Base-by-base conservation (phyloP, 2,888 invertebrate genomes). In the Aradus depressus region DNA sequence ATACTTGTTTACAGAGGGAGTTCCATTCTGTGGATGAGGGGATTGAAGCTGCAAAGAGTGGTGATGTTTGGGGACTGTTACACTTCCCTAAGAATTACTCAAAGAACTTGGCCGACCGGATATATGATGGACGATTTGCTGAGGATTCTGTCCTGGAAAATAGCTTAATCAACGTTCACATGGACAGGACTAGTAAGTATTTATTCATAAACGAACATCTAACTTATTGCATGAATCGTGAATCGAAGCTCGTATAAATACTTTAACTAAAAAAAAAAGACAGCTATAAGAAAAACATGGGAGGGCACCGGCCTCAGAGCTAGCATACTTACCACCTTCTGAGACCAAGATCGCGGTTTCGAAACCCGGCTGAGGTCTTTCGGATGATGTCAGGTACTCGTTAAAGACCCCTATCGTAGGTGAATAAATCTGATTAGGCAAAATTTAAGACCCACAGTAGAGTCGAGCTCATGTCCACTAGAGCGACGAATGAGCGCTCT, bases 161-260 rank as follows among this genome's bases (percentile, higher is more conserved):
- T 21, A 79, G 83, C 60, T 77, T 79, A 52, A 72, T 89, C 39
- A 72, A 74, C 60, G 74, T 85, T 1, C 79, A 77, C 68, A 69
- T 89, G 44, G 86, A 88, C 61, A 80, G 81, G 75, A 78, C 82
- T 45, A 83, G 88, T 84, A 65, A 70, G 71, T 23, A 18, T 23
- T 37, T n/a, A 37, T 52, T 41, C 21, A 19, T 28, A 19, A 28
- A 35, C 12, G 10, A 35, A 35, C 6, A 6, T 5, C 35, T 10
- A n/a, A 25, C 12, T 28, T 28, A 10, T 10, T 28, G 28, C 28
- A 28, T 8, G 8, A n/a, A n/a, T n/a, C n/a, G n/a, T n/a, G n/a
- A n/a, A n/a, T n/a, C n/a, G n/a, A n/a, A n/a, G n/a, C n/a, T n/a
- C n/a, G n/a, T n/a, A n/a, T n/a, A n/a, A n/a, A n/a, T n/a, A n/a